phyloP scores from a whole-genome alignment of 1,140 invertebrate genomes.

The Penaeus indicus region DNA sequence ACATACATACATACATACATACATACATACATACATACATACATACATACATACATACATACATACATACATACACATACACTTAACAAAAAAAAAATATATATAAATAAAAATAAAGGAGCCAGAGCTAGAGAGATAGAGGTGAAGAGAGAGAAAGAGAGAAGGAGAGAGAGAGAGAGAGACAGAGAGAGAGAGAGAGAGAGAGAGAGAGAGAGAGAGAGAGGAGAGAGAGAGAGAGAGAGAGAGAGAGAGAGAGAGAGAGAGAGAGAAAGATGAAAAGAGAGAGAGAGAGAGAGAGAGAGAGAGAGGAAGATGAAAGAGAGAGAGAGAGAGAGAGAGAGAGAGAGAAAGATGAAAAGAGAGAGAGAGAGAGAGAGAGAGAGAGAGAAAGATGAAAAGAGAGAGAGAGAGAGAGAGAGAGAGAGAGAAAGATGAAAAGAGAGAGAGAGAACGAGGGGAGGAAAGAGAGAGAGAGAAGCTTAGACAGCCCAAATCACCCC shows the following conservation, averaged over 20 bases:
- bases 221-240: neutral
- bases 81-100: slow-evolving; percentile 1
- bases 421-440: slow-evolving; percentile 1
- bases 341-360: no score
- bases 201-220: slow-evolving; percentile 4
- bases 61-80: slow-evolving; percentile 33
- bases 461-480: neutral
- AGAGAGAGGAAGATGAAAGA: neutral
- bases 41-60: slow-evolving; percentile 33
- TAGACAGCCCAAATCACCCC: no score
- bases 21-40: slow-evolving; percentile 31
- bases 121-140: neutral
- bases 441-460: neutral
- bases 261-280: neutral
- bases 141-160: neutral
- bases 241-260: no score
- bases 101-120: neutral
- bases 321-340: no score
- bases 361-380: no score
- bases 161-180: slow-evolving; percentile 23
- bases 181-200: slow-evolving; percentile 29
- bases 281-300: neutral
- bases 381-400: no score
- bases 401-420: slow-evolving; percentile 12
- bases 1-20: slow-evolving; percentile 15